Percentiles rank a stretch among this genome's conserved stretches.
Conservation (phyloP, 2,113 vertebrate species). For the Cheilinus undulatus region DNA sequence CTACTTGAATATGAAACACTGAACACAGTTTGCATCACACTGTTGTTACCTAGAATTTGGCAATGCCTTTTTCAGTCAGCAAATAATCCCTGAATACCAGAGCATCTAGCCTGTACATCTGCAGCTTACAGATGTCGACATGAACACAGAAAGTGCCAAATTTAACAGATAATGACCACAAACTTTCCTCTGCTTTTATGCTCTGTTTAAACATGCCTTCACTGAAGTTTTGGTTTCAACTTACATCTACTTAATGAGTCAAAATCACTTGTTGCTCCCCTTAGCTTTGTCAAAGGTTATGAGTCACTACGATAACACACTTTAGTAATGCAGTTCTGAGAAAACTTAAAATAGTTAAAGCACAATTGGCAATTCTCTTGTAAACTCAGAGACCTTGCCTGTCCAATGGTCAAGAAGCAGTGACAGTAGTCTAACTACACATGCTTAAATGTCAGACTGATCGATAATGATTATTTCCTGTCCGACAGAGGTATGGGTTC, state of each 20-base stretch:
- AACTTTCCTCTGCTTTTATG: background rate
- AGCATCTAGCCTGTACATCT: background rate
- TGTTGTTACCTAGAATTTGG: background rate
- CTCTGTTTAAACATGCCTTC: background rate
- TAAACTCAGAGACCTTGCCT: too few species aligned
- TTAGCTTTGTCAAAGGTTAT: background rate
- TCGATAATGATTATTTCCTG: too few species aligned
- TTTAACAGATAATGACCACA: background rate
- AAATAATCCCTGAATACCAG: slow-evolving; percentile 1
- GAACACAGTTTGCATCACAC: background rate
- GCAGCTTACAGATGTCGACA: background rate
- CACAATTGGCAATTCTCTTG: background rate
- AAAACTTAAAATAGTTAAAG: slow-evolving; percentile 3
- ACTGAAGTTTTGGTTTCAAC: background rate
- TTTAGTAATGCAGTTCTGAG: background rate
- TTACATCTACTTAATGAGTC: background rate
- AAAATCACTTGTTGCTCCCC: background rate
- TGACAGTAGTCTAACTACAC: slow-evolving; percentile 3
- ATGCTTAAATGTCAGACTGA: background rate
- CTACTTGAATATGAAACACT: background rate
- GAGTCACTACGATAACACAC: background rate
- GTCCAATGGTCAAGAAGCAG: too few species aligned
- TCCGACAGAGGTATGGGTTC: background rate
- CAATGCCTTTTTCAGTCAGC: too few species aligned
- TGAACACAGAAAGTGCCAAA: background rate